Evolutionary conservation across 2,888 invertebrate species (phyloP), one percentile per base, ranked within the genome.

Genomic region (Athalia circularis): DNA sequence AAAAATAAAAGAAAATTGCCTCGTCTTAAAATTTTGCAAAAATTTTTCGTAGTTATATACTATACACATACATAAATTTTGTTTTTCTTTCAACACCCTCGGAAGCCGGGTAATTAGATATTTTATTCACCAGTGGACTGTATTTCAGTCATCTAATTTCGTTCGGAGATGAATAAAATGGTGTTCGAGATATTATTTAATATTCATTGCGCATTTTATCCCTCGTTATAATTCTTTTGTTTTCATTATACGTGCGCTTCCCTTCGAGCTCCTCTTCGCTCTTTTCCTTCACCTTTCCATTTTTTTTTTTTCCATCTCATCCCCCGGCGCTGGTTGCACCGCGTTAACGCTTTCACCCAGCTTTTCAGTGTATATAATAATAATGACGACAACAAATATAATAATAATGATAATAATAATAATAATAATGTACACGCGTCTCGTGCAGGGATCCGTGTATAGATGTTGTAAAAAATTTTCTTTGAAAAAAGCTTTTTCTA

Each of bases 121-220:
- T 54, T 54, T 54, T 7, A 54, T n/a, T n/a, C 54, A 54, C 54
- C 3, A 54, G 7, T 7, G 7, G 7, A 54, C 6, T 54, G 7
- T 54, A 54, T 54, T 54, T 54, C 7, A 11, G 54, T 54, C n/a
- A 11, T 4, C 9, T 54, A 4, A 9, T 54, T 3, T 5, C 4
- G 54, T 43, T 3, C 43, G n/a, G 47, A 62, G 43, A 45, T 6
- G 48, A n/a, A 7, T 4, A 54, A 54, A 54, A 68, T 29, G 29
- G 43, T 68, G 52, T 54, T 52, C 52, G 50, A 7, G 29, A 54
- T 68, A 29, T 11, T 54, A 54, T 15, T 68, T 68, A 68, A 54
- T 29, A 68, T 68, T 68, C 68, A 68, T 52, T 68, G 50, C 68
- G n/a, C 68, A 54, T 68, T 68, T 68, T 54, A 54, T 68, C 54